Evolutionary conservation across 1,140 invertebrate genomes (phyloP).

Genomic region (Brachionus rubens): DNA sequence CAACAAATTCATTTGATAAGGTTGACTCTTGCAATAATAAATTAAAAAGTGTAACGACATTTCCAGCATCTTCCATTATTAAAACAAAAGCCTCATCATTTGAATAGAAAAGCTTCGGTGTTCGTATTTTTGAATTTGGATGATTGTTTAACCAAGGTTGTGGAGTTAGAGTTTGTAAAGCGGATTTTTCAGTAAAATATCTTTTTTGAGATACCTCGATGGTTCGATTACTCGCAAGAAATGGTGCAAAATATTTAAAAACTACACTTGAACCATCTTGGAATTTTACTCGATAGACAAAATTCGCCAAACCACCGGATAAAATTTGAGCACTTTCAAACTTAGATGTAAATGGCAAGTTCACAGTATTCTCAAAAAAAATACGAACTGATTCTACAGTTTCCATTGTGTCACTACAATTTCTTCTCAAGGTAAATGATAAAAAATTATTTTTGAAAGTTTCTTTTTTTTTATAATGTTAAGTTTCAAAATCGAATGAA

Average conservation of each 20-base stretch:
- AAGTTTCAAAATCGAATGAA: no score
- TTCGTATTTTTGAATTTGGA: conserved; percentile 20
- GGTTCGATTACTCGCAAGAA: neutral
- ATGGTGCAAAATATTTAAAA: conserved; percentile 39
- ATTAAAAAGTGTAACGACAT: conserved; percentile 1
- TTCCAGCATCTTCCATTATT: conserved; percentile 42
- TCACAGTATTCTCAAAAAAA: neutral
- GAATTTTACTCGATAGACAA: conserved; percentile 22
- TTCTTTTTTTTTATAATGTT: no score
- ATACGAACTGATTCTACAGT: neutral
- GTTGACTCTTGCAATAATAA: neutral
- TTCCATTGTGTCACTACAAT: conserved; percentile 29
- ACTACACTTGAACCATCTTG: conserved; percentile 22
- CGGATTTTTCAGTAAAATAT: conserved; percentile 32
- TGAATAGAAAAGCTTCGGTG: neutral
- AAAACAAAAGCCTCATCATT: conserved; percentile 12
- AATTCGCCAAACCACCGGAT: conserved; percentile 38
- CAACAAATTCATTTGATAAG: neutral
- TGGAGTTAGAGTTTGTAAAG: neutral
- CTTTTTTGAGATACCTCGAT: neutral
- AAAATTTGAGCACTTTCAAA: neutral
- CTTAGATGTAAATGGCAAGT: neutral
- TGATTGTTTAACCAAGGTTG: conserved; percentile 7
- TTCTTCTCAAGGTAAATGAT: no score
- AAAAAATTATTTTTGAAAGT: no score